Conservation (phyloP, 2,113 vertebrate species). For the Columba janthina region DNA sequence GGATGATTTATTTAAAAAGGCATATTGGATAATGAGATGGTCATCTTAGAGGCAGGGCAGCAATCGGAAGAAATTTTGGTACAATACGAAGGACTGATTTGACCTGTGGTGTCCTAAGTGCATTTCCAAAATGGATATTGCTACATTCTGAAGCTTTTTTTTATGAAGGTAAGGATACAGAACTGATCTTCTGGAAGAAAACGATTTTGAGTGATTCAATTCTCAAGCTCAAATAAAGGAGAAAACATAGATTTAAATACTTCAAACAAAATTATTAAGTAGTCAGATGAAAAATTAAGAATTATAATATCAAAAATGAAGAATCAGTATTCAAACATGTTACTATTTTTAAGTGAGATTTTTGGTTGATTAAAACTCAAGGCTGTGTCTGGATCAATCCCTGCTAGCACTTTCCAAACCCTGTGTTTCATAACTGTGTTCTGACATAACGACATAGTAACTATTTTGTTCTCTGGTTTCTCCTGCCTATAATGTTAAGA, state of each 20-base stretch:
- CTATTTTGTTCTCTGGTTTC: not conserved
- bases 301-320: not conserved
- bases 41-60: not conserved
- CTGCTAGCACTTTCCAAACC: not conserved
- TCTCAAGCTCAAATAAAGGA: not conserved
- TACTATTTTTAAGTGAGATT: not conserved
- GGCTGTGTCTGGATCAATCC: not conserved
- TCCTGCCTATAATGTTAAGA: not conserved
- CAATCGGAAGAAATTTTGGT: not conserved
- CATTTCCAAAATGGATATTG: not conserved
- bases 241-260: not conserved
- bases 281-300: not conserved
- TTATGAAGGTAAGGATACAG: not conserved
- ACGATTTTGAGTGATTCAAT: not conserved
- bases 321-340: not conserved
- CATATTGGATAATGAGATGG: not conserved
- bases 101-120: not conserved
- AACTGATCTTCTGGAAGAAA: not conserved
- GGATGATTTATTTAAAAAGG: not conserved
- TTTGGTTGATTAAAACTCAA: not conserved
- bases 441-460: not conserved
- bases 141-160: not conserved
- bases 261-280: not conserved
- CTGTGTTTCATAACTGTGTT: not conserved
- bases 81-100: not conserved